These are phyloP conservation scores for Empis livida DNA, from an alignment of 2,888 invertebrate genomes.

Conservation along the genomic window DNA sequence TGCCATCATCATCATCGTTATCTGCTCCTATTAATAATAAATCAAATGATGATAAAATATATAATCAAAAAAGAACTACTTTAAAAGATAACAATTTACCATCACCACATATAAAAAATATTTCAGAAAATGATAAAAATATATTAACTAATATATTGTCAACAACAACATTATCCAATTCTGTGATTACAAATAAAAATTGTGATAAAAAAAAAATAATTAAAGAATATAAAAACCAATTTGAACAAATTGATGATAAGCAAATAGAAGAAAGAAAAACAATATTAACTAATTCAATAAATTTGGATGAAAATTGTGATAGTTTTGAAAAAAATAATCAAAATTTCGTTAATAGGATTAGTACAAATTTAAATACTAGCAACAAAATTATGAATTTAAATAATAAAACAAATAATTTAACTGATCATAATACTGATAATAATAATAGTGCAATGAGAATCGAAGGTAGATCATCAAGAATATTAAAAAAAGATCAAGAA, in stretches of 20 bases:
- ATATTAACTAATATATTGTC: background rate
- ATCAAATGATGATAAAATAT: slow-evolving; percentile 5
- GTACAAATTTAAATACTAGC: background rate
- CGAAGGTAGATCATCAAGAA: slow-evolving; percentile 28
- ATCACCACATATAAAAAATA: background rate
- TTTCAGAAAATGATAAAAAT: background rate
- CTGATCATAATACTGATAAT: background rate
- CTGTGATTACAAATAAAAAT: background rate
- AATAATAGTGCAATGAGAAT: slow-evolving; percentile 29
- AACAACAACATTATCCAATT: no score
- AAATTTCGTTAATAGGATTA: background rate
- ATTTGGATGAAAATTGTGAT: background rate
- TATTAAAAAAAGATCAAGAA: slow-evolving; percentile 38
- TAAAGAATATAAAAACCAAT: background rate
- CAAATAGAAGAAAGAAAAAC: no score
- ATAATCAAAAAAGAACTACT: slow-evolving; percentile 2
- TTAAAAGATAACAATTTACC: background rate
- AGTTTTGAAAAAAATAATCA: background rate
- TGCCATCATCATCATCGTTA: background rate
- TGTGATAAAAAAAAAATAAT: background rate
- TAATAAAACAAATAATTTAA: background rate
- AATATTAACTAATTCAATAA: background rate
- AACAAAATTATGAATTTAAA: background rate
- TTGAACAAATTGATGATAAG: background rate
- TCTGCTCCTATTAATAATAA: slow-evolving; percentile 7